phyloP scores from a whole-genome alignment of 2,113 vertebrate species.

The Kryptolebias marmoratus region DNA sequence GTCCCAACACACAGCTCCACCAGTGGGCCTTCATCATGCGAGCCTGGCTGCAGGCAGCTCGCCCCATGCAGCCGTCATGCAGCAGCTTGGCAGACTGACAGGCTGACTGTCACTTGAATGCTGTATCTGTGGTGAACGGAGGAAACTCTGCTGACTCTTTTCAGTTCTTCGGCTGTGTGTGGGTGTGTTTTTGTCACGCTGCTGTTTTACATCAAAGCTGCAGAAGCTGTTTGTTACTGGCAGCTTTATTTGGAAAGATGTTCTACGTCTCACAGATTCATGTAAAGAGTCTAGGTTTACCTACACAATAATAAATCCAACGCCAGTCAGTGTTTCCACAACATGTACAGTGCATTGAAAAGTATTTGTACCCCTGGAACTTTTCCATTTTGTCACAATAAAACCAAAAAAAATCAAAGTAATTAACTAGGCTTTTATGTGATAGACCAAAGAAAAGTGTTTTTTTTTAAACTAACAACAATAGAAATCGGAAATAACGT shows the following conservation, averaged over 20 bases:
- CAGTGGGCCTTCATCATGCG: slow-evolving; percentile 49
- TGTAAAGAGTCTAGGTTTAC: not conserved
- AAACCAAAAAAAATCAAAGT: too few relatives aligned
- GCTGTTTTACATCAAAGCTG: not conserved
- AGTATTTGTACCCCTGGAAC: too few relatives aligned
- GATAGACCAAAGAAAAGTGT: too few relatives aligned
- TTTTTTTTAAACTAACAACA: too few relatives aligned
- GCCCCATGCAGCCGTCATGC: not conserved
- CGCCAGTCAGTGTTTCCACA: too few relatives aligned
- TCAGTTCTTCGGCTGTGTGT: slow-evolving; percentile 7
- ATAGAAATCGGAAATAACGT: too few relatives aligned
- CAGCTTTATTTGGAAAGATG: not conserved
- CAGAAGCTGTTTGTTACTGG: not conserved
- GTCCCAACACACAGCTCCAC: slow-evolving; percentile 57
- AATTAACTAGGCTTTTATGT: too few relatives aligned
- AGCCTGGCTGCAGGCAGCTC: not conserved
- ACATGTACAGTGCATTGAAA: too few relatives aligned
- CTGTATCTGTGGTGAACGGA: slow-evolving; percentile 1
- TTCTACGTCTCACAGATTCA: fast-evolving
- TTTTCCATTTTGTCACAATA: too few relatives aligned
- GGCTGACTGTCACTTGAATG: not conserved
- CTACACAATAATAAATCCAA: too few relatives aligned
- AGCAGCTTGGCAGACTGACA: not conserved
- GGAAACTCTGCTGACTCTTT: slow-evolving; percentile 30
- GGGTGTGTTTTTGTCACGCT: slow-evolving; percentile 1